Percentiles rank a stretch among this genome's conserved stretches.
Evolutionary conservation across 2,888 invertebrate species (phyloP).

Genomic region (Xestia ashworthii): DNA sequence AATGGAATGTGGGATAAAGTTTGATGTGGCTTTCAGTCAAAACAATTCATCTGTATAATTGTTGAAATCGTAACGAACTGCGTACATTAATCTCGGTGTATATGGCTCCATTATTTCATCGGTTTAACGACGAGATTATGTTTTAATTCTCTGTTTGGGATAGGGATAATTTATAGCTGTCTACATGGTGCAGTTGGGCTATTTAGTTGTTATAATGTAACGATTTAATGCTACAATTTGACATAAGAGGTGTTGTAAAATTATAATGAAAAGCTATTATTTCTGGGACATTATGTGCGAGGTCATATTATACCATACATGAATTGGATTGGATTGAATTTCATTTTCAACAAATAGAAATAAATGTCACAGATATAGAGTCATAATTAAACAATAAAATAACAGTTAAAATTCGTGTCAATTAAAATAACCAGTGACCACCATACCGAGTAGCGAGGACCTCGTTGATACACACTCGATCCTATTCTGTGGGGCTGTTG

Average conservation of each 20-base stretch:
- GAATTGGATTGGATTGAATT: not conserved
- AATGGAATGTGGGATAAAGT: constrained; percentile 9
- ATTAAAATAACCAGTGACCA: not conserved
- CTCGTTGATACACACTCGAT: too few relatives aligned
- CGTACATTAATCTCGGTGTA: constrained; percentile 29
- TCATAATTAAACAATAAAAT: too few relatives aligned
- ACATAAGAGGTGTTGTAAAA: not conserved
- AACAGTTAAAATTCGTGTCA: not conserved
- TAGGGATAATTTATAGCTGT: too few relatives aligned
- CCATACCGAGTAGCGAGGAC: too few relatives aligned
- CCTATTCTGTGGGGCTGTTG: too few relatives aligned
- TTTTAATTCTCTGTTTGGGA: constrained; percentile 34
- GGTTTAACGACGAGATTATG: constrained; percentile 34
- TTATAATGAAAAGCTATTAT: not conserved
- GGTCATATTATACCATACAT: not conserved
- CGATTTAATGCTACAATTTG: constrained; percentile 12
- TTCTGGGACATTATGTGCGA: not conserved
- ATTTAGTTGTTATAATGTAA: constrained; percentile 18
- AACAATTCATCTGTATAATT: constrained; percentile 14
- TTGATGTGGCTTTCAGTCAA: constrained; percentile 21
- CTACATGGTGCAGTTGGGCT: too few relatives aligned
- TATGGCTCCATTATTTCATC: constrained; percentile 29
- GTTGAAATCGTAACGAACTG: constrained; percentile 4
- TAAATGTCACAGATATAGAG: not conserved
- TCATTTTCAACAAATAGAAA: not conserved